phyloP scores from a whole-genome alignment of 2,888 invertebrate species.

The Trisateles emortualis region DNA sequence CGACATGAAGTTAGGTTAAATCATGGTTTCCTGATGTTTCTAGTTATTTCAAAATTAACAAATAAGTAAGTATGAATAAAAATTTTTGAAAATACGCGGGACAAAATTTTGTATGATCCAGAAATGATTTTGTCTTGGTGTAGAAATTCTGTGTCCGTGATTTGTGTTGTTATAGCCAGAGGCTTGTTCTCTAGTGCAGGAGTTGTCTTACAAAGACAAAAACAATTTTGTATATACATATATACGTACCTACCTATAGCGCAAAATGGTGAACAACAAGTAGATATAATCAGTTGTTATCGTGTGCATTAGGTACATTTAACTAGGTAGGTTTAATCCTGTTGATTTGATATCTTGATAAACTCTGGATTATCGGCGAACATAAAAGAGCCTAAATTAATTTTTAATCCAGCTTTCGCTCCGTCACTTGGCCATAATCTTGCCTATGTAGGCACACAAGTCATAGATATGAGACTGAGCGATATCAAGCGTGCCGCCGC shows the following conservation, averaged over 20 bases:
- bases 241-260: no score
- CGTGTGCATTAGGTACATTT: slow-evolving; percentile 74
- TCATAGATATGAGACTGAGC: slow-evolving; percentile 53
- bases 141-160: no score
- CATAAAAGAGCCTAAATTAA: slow-evolving; percentile 84
- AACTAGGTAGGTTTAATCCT: slow-evolving; percentile 81
- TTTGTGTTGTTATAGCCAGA: no score
- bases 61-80: no score
- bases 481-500: slow-evolving; percentile 55
- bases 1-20: slow-evolving; percentile 22
- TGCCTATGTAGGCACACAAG: slow-evolving; percentile 67
- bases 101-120: no score
- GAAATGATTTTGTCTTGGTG: no score
- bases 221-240: no score
- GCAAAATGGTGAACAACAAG: slow-evolving; percentile 54
- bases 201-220: no score
- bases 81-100: no score
- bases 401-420: slow-evolving; percentile 83
- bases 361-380: slow-evolving; percentile 83
- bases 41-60: slow-evolving; percentile 20
- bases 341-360: slow-evolving; percentile 84
- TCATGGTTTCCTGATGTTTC: slow-evolving; percentile 32
- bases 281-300: slow-evolving; percentile 79
- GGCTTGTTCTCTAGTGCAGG: no score
- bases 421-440: slow-evolving; percentile 72